Base-by-base conservation (phyloP, 1,140 invertebrate genomes). In the Choristoneura fumiferana region DNA sequence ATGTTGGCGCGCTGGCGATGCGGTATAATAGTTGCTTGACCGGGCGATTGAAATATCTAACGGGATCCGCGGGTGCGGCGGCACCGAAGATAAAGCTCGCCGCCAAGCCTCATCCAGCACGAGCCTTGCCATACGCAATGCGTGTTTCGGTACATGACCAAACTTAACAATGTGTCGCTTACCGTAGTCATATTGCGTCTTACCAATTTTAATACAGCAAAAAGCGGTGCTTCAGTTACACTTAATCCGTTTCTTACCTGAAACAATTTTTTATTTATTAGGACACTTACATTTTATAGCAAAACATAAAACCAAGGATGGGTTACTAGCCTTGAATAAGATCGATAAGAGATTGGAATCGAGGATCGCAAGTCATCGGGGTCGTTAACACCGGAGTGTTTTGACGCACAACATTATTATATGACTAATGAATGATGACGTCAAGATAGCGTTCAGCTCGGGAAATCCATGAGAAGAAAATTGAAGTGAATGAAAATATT, bases 361-460 rank as follows among this genome's bases (percentile, higher is more conserved):
- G 65, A 78, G 70, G 61, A 71, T 80, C 43, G 82, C 84, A 80
- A 87, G 82, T 87, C 81, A 87, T 76, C 59, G 73, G 71, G 84
- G 78, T 84, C 80, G 69, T 79, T 78, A 78, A 77, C 81, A 78
- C 66, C 63, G 40, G 60, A 65, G 69, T 78, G 76, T 83, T 84
- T 78, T 82, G 80, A 84, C 78, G 76, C 71, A 74, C 71, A 65
- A 58, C 62, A 4, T 17, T 57, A 74, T 73, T 73, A 78, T 79
- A 80, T 73, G 78, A 78, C 71, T 62, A 63, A 45, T 53, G 56
- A 63, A 45, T 53, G 56, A 64, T 22, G 17, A 58, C 56, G 56
- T 57, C 40, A 56, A 53, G 45, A 49, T 37, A 55, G 49, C 43
- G 45, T 60, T 65, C 45, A 57, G 60, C 54, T 61, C 38, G 61